Percentiles rank a stretch among this genome's conserved stretches.
Conservation (phyloP, 2,888 invertebrate genomes). For the Homarus gammarus region DNA sequence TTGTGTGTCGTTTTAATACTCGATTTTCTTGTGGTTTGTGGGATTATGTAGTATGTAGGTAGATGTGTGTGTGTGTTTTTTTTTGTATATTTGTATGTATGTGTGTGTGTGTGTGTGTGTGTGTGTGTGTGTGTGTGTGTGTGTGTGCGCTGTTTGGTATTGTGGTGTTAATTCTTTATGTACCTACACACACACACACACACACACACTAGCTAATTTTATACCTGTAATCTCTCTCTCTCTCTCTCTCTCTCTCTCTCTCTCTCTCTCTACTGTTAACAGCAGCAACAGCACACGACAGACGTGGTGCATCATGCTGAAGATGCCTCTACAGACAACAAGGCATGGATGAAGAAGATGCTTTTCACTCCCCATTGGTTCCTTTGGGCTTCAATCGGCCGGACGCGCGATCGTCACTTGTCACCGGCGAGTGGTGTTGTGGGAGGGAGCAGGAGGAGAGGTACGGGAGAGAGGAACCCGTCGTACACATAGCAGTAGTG, state of each 20-base stretch:
- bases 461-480: neutral
- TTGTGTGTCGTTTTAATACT: too few species aligned
- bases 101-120: constrained; percentile 33
- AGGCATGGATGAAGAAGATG: constrained; percentile 63
- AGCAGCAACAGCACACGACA: neutral
- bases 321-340: constrained; percentile 64
- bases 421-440: constrained; percentile 41
- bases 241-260: constrained; percentile 20
- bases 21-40: too few species aligned
- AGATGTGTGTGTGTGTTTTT: neutral
- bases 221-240: constrained; percentile 16
- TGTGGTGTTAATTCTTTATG: too few species aligned
- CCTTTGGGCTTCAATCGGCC: constrained; percentile 67
- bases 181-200: too few species aligned
- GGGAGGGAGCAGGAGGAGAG: neutral
- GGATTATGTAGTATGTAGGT: neutral
- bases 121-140: constrained; percentile 27
- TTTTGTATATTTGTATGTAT: neutral
- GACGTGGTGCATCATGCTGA: neutral
- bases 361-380: constrained; percentile 65
- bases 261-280: neutral
- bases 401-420: constrained; percentile 67
- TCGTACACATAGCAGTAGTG: too few species aligned
- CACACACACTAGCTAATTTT: too few species aligned
- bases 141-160: too few species aligned